Evolutionary conservation across 2,888 invertebrate species (phyloP), one percentile per base, ranked within the genome.

Genomic region (Apamea sordens): DNA sequence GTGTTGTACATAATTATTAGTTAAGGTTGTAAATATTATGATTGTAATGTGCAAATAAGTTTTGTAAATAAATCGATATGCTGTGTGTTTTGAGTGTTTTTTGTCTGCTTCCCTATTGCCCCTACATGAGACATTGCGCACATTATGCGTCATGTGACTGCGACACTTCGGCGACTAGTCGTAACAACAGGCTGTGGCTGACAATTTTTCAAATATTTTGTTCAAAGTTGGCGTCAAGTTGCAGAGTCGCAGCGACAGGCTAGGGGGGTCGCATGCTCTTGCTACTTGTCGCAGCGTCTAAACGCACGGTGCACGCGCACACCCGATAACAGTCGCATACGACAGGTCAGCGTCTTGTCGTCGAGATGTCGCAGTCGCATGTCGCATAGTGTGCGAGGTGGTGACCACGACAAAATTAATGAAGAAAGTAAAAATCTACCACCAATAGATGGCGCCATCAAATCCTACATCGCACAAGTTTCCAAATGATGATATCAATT

Each of bases 51-150:
- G 69, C 11, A 3, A 76, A 75, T 82, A 28, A 61, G 64, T 61
- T 24, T 36, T 79, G 41, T 79, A 63, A 79, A 83, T 79, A 82
- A 67, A 82, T 73, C 53, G 50, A 76, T 69, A 73, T 28, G 21
- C 24, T 65, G 73, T 53, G 13, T 36, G 7, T 59, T 11, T 72
- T 28, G 24, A 18, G 15, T 41, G 41, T 63, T 53, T 63, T 18
- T 59, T 61, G 61, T 28, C 15, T 15, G 28, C 15, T 18, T 32
- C 21, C 15, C 8, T 50, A 28, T 69, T 24, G 69, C 21, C 0
- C 28, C 11, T 50, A 15, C 21, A 24, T 32, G 2, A 53, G 5
- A 50, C 21, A 50, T 50, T 50, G 50, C 18, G 50, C 18, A 50
- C 50, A 47, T 47, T 47, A 47, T 47, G 15, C 10, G 44, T 1